phyloP scores from a whole-genome alignment of 1,140 invertebrate genomes.

The Temnothorax longispinosus region DNA sequence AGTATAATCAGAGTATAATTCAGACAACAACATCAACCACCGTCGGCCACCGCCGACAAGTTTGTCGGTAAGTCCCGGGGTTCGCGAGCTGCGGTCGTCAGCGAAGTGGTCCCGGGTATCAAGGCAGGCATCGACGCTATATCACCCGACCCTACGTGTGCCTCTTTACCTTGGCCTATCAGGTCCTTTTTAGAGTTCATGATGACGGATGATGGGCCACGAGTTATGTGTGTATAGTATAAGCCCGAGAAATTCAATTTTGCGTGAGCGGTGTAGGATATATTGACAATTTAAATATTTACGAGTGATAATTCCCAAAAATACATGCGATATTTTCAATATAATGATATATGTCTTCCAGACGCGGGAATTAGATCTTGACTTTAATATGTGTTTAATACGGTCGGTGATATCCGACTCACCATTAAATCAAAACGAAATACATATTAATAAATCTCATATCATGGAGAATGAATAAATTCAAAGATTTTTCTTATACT shows the following conservation, averaged over 20 bases:
- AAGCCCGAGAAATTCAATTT: constrained; percentile 25
- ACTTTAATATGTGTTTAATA: background rate
- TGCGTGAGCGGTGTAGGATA: background rate
- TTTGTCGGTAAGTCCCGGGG: constrained; percentile 60
- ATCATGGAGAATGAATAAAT: background rate
- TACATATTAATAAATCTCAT: background rate
- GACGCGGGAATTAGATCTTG: background rate
- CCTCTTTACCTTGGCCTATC: constrained; percentile 78
- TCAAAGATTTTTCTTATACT: background rate
- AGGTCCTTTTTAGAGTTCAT: background rate
- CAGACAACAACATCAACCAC: constrained; percentile 83
- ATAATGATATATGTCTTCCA: background rate
- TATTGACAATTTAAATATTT: background rate
- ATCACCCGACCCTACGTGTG: constrained; percentile 78
- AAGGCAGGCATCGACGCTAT: constrained; percentile 50
- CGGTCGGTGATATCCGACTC: background rate
- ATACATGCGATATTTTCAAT: background rate
- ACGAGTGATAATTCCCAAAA: background rate
- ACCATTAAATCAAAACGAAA: background rate
- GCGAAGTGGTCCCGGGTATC: background rate
- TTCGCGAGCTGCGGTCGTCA: constrained; percentile 75
- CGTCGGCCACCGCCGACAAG: constrained; percentile 60
- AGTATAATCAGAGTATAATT: constrained; percentile 86
- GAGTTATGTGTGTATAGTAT: constrained; percentile 49
- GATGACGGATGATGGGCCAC: constrained; percentile 16